Percentiles rank a stretch among this genome's conserved stretches.
Conservation (phyloP, 1,140 invertebrate genomes). For the Trypoxylus dichotomus region DNA sequence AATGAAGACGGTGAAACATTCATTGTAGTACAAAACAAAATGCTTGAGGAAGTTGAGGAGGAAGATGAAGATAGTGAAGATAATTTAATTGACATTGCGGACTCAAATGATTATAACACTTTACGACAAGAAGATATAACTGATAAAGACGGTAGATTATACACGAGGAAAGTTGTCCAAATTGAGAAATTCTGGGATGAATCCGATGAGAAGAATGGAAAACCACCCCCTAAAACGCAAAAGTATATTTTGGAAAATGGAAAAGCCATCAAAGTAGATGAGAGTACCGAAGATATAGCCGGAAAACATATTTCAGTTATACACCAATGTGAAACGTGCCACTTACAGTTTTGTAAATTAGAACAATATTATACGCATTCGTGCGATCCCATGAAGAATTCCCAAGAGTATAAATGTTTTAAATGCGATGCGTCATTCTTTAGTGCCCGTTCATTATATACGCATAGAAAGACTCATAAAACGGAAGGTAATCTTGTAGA, state of each 20-base stretch:
- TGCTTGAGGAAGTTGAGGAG: slow-evolving; percentile 21
- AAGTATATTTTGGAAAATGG: slow-evolving; percentile 35
- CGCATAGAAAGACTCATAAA: slow-evolving; percentile 58
- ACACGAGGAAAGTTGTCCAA: slow-evolving; percentile 59
- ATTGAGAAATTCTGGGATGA: slow-evolving; percentile 60
- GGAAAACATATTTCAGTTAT: slow-evolving; percentile 41
- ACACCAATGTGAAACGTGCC: slow-evolving; percentile 43
- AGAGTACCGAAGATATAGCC: slow-evolving; percentile 30
- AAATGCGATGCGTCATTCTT: slow-evolving; percentile 55
- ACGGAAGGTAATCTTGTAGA: slow-evolving; percentile 28
- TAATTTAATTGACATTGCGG: background rate
- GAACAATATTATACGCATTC: slow-evolving; percentile 44
- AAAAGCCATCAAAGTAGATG: slow-evolving; percentile 27
- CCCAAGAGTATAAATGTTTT: slow-evolving; percentile 54
- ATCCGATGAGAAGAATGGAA: slow-evolving; percentile 25
- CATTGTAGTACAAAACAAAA: slow-evolving; percentile 26
- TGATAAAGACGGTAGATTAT: slow-evolving; percentile 57
- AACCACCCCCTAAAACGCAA: slow-evolving; percentile 32
- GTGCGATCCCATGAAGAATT: slow-evolving; percentile 37
- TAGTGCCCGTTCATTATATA: slow-evolving; percentile 55
- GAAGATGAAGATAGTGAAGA: slow-evolving; percentile 17
- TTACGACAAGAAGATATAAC: slow-evolving; percentile 55
- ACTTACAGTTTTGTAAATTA: slow-evolving; percentile 43
- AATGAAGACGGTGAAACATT: slow-evolving; percentile 16
- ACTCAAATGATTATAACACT: slow-evolving; percentile 18